Conservation (phyloP, 2,113 vertebrate species). For the Solea senegalensis region DNA sequence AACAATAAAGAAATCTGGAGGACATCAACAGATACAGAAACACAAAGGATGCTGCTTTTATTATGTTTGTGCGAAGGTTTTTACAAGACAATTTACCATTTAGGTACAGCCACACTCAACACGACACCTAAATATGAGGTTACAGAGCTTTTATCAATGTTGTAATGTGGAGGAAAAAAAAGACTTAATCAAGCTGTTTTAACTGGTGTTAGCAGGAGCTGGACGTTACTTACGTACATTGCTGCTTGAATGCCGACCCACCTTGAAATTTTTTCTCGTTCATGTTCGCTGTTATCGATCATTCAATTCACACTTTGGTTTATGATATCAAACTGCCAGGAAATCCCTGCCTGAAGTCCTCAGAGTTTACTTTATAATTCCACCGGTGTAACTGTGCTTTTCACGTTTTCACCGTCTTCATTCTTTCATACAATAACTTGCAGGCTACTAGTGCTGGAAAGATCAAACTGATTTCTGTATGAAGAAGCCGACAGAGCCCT, state of each 20-base stretch:
- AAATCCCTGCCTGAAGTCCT: background rate
- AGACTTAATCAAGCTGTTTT: no score
- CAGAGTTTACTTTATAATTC: background rate
- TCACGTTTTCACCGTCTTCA: background rate
- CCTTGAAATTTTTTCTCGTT: no score
- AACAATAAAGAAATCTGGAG: background rate
- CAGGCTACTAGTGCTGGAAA: background rate
- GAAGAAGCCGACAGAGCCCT: background rate
- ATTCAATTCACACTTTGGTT: background rate
- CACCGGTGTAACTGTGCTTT: background rate
- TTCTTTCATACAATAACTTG: background rate
- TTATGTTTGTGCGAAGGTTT: no score
- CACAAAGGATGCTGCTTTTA: background rate
- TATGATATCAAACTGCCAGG: background rate
- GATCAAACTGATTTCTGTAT: constrained; percentile 5
- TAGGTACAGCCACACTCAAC: no score
- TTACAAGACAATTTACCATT: background rate
- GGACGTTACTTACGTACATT: no score
- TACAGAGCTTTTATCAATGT: background rate
- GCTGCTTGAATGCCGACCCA: no score
- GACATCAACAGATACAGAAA: background rate
- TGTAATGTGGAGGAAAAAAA: no score
- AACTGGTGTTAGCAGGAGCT: no score
- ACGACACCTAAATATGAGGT: background rate
- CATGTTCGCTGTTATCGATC: background rate